A percentile compares a stretch with the other conserved stretches of the same genome.
phyloP scores from a whole-genome alignment of 2,797 vertebrate species.

The Oreonectes daqikongensis region DNA sequence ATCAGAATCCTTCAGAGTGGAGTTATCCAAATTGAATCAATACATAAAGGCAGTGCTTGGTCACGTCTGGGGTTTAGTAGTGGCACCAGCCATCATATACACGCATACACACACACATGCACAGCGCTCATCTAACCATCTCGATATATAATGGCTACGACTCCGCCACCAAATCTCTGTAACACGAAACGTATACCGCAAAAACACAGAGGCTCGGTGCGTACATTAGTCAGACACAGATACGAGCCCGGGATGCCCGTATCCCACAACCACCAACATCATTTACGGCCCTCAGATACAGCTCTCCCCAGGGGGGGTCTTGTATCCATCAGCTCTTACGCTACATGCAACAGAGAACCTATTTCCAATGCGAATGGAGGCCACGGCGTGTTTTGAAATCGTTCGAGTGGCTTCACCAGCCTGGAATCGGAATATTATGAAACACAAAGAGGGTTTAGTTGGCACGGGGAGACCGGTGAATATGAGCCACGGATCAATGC shows the following conservation, averaged over 20 bases:
- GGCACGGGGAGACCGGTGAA: conserved; percentile 23
- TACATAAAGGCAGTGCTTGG: conserved; percentile 42
- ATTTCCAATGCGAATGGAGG: conserved; percentile 9
- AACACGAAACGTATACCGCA: conserved; percentile 42
- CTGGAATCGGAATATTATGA: conserved; percentile 46
- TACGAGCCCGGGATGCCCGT: conserved; percentile 42
- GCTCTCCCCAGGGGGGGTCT: conserved; percentile 39
- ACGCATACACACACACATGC: conserved; percentile 3
- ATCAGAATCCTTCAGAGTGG: conserved; percentile 27
- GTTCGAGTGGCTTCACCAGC: conserved; percentile 3
- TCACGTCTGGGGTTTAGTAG: conserved; percentile 43
- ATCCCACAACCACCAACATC: conserved; percentile 49
- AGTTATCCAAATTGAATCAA: conserved; percentile 41
- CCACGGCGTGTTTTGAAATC: conserved; percentile 19
- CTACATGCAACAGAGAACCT: conserved; percentile 9
- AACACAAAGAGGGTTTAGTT: conserved; percentile 24
- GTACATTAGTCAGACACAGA: conserved; percentile 41
- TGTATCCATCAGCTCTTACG: conserved; percentile 10
- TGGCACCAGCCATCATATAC: conserved; percentile 28
- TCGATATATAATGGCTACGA: conserved; percentile 41
- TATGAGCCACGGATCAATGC: conserved; percentile 44
- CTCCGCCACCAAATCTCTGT: conserved; percentile 29
- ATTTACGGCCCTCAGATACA: conserved; percentile 40
- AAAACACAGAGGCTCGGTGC: conserved; percentile 27
- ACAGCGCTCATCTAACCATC: conserved; percentile 3